These are phyloP conservation scores for Sphaerophoria taeniata DNA, from an alignment of 2,888 invertebrate species.

Conservation along the genomic window DNA sequence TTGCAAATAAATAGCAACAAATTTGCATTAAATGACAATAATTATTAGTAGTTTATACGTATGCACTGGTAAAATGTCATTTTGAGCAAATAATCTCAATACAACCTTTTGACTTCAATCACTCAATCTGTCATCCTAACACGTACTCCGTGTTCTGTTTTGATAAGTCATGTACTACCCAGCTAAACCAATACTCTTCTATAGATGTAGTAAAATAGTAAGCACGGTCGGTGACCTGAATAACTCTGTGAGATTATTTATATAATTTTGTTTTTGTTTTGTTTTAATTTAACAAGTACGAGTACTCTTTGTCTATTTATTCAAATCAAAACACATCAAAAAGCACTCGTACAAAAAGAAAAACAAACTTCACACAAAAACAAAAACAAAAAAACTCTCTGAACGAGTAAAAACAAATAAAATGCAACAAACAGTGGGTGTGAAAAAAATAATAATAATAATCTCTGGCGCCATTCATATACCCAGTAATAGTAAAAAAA, in stretches of 20 bases:
- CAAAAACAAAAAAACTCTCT: constrained; percentile 47
- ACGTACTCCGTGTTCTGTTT: constrained; percentile 31
- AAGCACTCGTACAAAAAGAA: neutral
- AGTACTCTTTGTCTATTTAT: constrained; percentile 33
- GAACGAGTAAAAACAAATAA: constrained; percentile 48
- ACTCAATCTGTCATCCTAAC: constrained; percentile 60
- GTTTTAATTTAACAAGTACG: constrained; percentile 41
- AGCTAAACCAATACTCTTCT: too few relatives aligned
- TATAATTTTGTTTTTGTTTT: constrained; percentile 37
- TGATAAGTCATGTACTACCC: constrained; percentile 59
- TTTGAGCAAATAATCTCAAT: constrained; percentile 43
- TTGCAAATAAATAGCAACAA: neutral
- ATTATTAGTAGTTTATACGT: constrained; percentile 16
- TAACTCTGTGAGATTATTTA: constrained; percentile 62
- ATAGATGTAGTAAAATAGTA: constrained; percentile 63
- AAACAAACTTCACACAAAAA: constrained; percentile 13
- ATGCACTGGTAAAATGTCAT: constrained; percentile 16
- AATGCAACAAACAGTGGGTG: constrained; percentile 70
- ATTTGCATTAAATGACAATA: neutral
- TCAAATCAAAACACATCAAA: constrained; percentile 21
- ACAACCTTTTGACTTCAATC: constrained; percentile 65
- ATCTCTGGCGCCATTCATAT: constrained; percentile 72
- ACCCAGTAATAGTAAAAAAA: constrained; percentile 3
- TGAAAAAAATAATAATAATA: constrained; percentile 54
- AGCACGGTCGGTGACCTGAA: constrained; percentile 73